phyloP scores from a whole-genome alignment of 2,113 vertebrate species.

The Nipponia nippon region DNA sequence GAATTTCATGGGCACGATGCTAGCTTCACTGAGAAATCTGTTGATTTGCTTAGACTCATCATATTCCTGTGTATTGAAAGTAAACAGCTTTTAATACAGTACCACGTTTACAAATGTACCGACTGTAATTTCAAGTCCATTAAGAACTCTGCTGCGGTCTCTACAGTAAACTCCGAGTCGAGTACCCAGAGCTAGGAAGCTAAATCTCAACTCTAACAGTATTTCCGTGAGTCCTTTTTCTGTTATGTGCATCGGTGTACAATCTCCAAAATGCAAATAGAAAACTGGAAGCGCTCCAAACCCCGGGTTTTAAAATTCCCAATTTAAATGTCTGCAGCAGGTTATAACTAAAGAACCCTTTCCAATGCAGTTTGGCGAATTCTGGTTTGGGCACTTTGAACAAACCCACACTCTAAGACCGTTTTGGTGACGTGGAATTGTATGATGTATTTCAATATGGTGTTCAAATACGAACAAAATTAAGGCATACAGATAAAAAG shows the following conservation, averaged over 20 bases:
- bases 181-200: not conserved
- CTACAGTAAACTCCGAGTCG: not conserved
- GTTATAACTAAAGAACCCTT: not conserved
- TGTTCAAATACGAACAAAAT: slow-evolving; percentile 52
- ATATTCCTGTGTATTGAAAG: not conserved
- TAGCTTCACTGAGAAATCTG: not conserved
- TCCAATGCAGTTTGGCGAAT: not conserved
- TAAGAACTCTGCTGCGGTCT: not conserved
- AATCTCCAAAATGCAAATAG: not conserved
- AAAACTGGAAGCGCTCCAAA: not conserved
- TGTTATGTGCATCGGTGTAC: not conserved
- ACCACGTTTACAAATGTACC: not conserved
- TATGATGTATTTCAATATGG: not conserved
- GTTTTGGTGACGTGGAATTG: not conserved
- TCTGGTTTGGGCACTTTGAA: not conserved
- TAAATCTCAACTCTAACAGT: not conserved
- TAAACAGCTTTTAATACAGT: not conserved
- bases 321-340: not conserved
- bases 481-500: slow-evolving; percentile 76
- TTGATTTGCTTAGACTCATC: not conserved
- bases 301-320: not conserved
- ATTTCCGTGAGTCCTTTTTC: not conserved
- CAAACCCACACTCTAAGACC: not conserved
- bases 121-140: not conserved
- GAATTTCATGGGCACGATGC: not conserved